Conservation (phyloP, 2,888 invertebrate genomes). For the Oegoconia quadripuncta region DNA sequence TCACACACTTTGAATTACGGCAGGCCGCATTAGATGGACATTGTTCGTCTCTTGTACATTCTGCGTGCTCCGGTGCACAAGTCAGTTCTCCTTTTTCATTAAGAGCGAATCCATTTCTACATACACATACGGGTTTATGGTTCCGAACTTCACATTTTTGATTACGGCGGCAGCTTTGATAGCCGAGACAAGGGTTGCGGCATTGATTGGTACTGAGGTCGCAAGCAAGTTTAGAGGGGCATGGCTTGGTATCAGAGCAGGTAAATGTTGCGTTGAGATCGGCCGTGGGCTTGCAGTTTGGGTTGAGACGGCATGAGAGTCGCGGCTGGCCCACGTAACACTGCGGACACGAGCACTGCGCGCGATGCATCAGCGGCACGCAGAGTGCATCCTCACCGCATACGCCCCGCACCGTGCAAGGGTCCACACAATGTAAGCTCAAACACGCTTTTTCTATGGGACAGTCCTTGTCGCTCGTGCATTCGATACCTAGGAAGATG, state of each 20-base stretch:
- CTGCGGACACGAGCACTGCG: conserved; percentile 92
- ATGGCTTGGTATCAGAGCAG: conserved; percentile 84
- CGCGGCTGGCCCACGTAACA: conserved; percentile 92
- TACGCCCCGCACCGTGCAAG: conserved; percentile 91
- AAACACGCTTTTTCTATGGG: conserved; percentile 94
- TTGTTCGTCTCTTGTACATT: conserved; percentile 89
- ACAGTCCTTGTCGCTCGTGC: conserved; percentile 94
- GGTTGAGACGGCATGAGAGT: conserved; percentile 88
- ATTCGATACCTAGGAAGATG: conserved; percentile 88
- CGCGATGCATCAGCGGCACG: conserved; percentile 89
- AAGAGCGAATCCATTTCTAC: conserved; percentile 92
- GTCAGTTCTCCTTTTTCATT: conserved; percentile 92
- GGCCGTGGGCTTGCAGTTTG: conserved; percentile 83
- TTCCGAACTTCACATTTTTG: conserved; percentile 93
- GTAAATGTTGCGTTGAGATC: conserved; percentile 80
- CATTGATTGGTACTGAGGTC: conserved; percentile 85
- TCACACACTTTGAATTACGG: conserved; percentile 89
- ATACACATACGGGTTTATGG: conserved; percentile 92
- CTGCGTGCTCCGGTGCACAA: conserved; percentile 89
- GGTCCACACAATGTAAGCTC: conserved; percentile 94
- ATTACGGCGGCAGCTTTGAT: conserved; percentile 86
- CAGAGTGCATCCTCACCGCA: conserved; percentile 95
- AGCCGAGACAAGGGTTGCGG: conserved; percentile 87
- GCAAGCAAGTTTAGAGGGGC: conserved; percentile 87
- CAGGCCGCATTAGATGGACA: conserved; percentile 93